A percentile compares a stretch with the other conserved stretches of the same genome.
These are phyloP conservation scores for Vimba vimba DNA, from an alignment of 2,113 vertebrate species.

Conservation along the genomic window DNA sequence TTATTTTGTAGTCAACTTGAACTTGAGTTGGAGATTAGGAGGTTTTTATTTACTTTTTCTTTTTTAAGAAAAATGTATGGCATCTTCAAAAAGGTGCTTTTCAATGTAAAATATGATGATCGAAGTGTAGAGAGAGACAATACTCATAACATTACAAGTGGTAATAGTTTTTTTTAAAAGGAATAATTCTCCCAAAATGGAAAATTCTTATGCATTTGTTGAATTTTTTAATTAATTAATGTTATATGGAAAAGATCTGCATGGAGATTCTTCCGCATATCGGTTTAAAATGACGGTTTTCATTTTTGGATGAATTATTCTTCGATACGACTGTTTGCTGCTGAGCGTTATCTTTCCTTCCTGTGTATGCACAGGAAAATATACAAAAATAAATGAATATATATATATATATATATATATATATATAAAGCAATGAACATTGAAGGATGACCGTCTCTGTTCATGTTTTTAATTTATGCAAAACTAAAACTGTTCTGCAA, in stretches of 20 bases:
- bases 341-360: neutral
- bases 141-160: neutral
- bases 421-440: slow-evolving; percentile 1
- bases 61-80: slow-evolving; percentile 30
- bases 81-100: slow-evolving; percentile 53
- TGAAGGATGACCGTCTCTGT: slow-evolving; percentile 19
- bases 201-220: neutral
- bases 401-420: neutral
- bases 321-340: slow-evolving; percentile 7
- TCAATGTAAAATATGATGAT: slow-evolving; percentile 13
- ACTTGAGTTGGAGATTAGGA: slow-evolving; percentile 37
- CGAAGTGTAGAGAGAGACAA: neutral
- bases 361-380: slow-evolving; percentile 31
- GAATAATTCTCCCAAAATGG: neutral
- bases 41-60: slow-evolving; percentile 44
- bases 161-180: neutral
- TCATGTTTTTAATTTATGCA: slow-evolving; percentile 55
- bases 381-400: slow-evolving; percentile 5
- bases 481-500: slow-evolving; percentile 48
- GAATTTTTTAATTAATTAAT: neutral
- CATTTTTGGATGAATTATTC: slow-evolving; percentile 7
- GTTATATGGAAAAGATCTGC: neutral
- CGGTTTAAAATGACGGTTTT: neutral
- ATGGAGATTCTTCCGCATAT: neutral
- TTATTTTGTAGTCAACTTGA: slow-evolving; percentile 59